Percentiles rank a stretch among this genome's conserved stretches.
These are phyloP conservation scores for Fregetta grallaria DNA, from an alignment of 2,113 vertebrate genomes.

Conservation along the genomic window DNA sequence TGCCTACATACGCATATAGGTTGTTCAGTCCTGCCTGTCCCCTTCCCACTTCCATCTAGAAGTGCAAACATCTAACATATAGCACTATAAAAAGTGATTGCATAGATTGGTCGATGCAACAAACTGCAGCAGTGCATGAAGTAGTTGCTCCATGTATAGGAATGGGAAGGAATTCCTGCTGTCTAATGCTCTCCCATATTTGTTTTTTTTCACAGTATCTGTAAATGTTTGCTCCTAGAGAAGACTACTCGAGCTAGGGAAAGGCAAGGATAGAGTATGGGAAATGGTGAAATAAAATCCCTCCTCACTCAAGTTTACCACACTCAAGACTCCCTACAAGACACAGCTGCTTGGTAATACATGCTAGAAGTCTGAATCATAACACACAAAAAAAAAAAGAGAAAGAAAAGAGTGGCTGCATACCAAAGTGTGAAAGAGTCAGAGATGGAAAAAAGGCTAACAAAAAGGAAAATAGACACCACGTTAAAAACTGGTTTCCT, in stretches of 20 bases:
- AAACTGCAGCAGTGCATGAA: neutral
- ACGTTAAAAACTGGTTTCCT: neutral
- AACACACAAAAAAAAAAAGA: neutral
- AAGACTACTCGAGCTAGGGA: neutral
- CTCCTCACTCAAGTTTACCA: neutral
- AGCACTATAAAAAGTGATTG: neutral
- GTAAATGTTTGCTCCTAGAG: neutral
- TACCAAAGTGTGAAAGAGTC: neutral
- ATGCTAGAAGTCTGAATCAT: neutral
- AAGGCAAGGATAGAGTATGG: neutral
- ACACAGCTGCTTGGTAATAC: neutral
- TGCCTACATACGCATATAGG: neutral
- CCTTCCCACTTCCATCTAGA: neutral
- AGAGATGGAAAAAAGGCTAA: neutral
- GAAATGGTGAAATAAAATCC: neutral
- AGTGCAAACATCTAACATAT: neutral
- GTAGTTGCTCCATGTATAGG: neutral
- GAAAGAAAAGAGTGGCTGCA: neutral
- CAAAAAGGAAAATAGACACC: conserved; percentile 16
- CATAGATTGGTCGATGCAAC: neutral
- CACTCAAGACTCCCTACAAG: neutral
- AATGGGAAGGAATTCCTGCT: neutral
- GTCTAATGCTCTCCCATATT: neutral
- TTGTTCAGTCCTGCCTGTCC: neutral
- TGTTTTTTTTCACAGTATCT: neutral